Evolutionary conservation across 2,113 vertebrate species (phyloP).

Genomic region (Vanacampus margaritifer): DNA sequence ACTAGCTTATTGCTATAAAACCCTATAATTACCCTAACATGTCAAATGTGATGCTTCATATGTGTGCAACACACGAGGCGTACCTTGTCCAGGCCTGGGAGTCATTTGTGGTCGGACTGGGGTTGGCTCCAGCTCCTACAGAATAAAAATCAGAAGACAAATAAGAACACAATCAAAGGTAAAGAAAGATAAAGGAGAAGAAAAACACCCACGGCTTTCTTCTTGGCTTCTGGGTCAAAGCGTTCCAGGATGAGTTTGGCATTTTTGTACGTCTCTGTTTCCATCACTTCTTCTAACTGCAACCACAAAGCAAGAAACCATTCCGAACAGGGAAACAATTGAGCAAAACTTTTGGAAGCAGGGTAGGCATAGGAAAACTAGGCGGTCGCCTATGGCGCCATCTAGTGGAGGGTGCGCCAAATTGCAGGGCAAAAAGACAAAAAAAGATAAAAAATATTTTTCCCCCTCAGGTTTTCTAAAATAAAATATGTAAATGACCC

Average conservation of each 20-base stretch:
- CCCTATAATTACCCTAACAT: no score
- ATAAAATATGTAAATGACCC: no score
- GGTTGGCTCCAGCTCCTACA: constrained; percentile 81
- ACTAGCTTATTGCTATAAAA: no score
- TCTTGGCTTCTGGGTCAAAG: constrained; percentile 91
- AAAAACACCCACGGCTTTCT: constrained; percentile 76
- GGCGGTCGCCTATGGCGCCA: no score
- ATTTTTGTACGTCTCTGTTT: constrained; percentile 95
- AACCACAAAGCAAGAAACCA: constrained; percentile 20
- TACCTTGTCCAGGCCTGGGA: constrained; percentile 90
- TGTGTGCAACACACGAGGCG: not conserved
- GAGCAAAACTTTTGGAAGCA: not conserved
- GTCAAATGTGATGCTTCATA: not conserved
- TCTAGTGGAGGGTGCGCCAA: no score
- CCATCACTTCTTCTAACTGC: constrained; percentile 98
- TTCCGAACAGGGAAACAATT: not conserved
- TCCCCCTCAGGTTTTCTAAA: no score
- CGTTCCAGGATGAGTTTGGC: constrained; percentile 96
- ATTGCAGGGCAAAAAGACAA: no score
- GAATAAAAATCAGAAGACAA: not conserved
- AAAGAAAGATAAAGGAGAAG: not conserved
- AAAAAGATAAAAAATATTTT: no score
- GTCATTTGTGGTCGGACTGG: constrained; percentile 80
- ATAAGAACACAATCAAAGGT: not conserved
- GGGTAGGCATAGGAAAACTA: no score